These are phyloP conservation scores for Pseudolaguvia tuberculata DNA, from an alignment of 2,113 vertebrate species.

Conservation along the genomic window DNA sequence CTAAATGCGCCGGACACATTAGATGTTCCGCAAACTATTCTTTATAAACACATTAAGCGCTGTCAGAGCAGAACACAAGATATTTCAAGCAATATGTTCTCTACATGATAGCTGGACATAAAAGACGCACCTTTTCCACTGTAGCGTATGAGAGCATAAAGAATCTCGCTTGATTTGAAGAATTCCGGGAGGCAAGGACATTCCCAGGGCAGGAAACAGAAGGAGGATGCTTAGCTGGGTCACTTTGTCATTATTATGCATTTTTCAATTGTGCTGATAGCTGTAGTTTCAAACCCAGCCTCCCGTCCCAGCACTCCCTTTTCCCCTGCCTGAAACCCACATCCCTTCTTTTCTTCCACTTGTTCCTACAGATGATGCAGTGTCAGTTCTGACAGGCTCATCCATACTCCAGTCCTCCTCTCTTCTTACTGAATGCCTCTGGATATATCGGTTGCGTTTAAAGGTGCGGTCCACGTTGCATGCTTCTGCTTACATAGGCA, in stretches of 20 bases:
- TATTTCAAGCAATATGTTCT: conserved; percentile 6
- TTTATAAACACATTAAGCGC: neutral
- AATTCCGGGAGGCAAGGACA: conserved; percentile 50
- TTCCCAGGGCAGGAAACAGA: conserved; percentile 49
- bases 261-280: conserved; percentile 57
- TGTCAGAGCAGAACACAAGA: neutral
- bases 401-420: conserved; percentile 57
- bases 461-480: neutral
- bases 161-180: conserved; percentile 46
- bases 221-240: conserved; percentile 50
- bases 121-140: conserved; percentile 30
- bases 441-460: conserved; percentile 54
- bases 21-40: neutral
- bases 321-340: conserved; percentile 15
- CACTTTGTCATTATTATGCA: conserved; percentile 65
- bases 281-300: conserved; percentile 54
- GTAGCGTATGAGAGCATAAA: conserved; percentile 31
- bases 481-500: neutral
- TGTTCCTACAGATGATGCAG: neutral
- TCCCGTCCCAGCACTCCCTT: conserved; percentile 48
- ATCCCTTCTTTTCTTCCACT: conserved; percentile 19
- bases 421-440: conserved; percentile 58
- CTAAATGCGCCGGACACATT: no score
- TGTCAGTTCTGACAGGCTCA: conserved; percentile 39
- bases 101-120: conserved; percentile 3